Base-by-base conservation (phyloP, 2,797 vertebrate genomes). In the Bufotes viridis region DNA sequence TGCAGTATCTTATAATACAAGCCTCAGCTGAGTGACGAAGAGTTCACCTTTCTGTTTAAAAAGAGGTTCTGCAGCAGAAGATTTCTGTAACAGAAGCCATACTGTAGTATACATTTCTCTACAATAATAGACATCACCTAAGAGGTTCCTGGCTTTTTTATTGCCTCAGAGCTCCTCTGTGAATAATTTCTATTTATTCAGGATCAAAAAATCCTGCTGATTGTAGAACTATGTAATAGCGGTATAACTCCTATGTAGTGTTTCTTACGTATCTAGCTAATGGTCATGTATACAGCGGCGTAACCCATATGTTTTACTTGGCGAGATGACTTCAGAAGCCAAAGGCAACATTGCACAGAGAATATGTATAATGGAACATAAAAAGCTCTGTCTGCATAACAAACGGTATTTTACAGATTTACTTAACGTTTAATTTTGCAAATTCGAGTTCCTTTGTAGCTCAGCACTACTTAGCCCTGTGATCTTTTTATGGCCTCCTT, bases 401-500 rank as follows among this genome's bases (percentile, higher is more conserved):
- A 78, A 83, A 84, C 58, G 24, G 72, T 17, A 58, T 60, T 88
- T 88, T 79, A 60, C 81, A 84, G 81, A 84, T 78, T 70, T 84
- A 55, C 72, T 79, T 60, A 84, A 20, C 51, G 49, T 88, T 88
- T 84, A 22, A 84, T 84, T 88, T 88, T 70, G 61, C 81, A 84
- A 29, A 58, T 79, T 60, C 81, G 49, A 7, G 81, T 70, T 55
- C 74, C 81, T 82, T 76, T 84, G 72, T 60, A 84, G 81, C 87
- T 84, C 76, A 78, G 63, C 22, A 57, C 57, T 61, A 76, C 63
- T 78, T 87, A 67, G 78, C 72, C 86, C 60, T 76, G 81, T 78
- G 87, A 88, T 84, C 81, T 84, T 84, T 87, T 84, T 84, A 88
- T 79, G 81, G 83, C 81, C 78, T 60, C 65, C 60, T 84, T 67